Evolutionary conservation across 2,888 invertebrate genomes (phyloP).

Genomic region (Stramonita haemastoma): DNA sequence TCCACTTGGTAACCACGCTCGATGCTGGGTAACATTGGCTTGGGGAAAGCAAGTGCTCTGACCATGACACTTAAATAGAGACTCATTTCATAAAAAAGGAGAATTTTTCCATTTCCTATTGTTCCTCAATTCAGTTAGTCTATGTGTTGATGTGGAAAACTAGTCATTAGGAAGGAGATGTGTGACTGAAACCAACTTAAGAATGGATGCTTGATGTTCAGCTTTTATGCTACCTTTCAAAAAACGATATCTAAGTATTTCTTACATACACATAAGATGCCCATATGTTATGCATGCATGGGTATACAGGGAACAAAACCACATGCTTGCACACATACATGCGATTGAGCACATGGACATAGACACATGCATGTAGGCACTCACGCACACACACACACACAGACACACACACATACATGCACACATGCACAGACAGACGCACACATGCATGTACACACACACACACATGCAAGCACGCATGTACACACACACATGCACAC

Average conservation of each 20-base stretch:
- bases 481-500: background rate
- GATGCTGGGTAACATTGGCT: no score
- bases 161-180: background rate
- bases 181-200: background rate
- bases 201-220: no score
- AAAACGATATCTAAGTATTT: no score
- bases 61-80: background rate
- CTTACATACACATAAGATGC: no score
- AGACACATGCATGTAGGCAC: background rate
- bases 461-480: background rate
- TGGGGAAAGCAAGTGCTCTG: no score
- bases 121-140: background rate
- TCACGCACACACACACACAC: background rate
- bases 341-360: background rate
- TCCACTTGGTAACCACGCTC: no score
- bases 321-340: background rate
- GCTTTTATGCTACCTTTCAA: no score
- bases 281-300: no score
- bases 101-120: background rate
- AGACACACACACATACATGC: background rate
- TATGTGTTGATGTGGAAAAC: background rate
- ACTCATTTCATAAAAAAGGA: background rate
- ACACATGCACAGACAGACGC: background rate
- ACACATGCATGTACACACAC: background rate
- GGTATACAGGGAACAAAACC: no score